These are phyloP conservation scores for Apotomis turbidana DNA, from an alignment of 2,888 invertebrate genomes.

Conservation along the genomic window DNA sequence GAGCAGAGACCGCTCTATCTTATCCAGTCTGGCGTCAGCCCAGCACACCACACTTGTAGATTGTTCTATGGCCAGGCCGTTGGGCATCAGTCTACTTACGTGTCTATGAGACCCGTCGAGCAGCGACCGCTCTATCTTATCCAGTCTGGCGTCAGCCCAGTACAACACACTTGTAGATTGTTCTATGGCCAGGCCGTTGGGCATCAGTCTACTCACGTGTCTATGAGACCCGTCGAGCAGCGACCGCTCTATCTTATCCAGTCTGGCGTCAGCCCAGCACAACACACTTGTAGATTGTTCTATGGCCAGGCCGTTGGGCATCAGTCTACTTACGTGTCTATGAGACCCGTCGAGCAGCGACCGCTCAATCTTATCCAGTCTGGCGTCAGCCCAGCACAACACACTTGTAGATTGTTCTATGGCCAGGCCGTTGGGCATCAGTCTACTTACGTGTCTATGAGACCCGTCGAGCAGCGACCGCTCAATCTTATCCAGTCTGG, in stretches of 20 bases:
- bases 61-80: slow-evolving; percentile 91
- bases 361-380: slow-evolving; percentile 87
- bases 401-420: slow-evolving; percentile 89
- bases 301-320: slow-evolving; percentile 87
- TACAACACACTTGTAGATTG: slow-evolving; percentile 89
- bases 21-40: slow-evolving; percentile 66
- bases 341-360: too few relatives aligned
- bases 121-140: slow-evolving; percentile 92
- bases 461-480: slow-evolving; percentile 91
- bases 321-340: too few relatives aligned
- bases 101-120: slow-evolving; percentile 70
- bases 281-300: slow-evolving; percentile 90
- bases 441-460: slow-evolving; percentile 83
- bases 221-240: too few relatives aligned
- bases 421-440: slow-evolving; percentile 85
- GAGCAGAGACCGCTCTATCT: slow-evolving; percentile 86
- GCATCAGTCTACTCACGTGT: slow-evolving; percentile 82
- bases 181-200: slow-evolving; percentile 92
- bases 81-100: too few relatives aligned
- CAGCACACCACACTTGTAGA: slow-evolving; percentile 90
- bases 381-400: slow-evolving; percentile 86
- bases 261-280: slow-evolving; percentile 84
- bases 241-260: slow-evolving; percentile 87
- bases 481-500: slow-evolving; percentile 93
- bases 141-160: slow-evolving; percentile 93